Base-by-base conservation (phyloP, 1,140 invertebrate species). In the Cherax quadricarinatus region DNA sequence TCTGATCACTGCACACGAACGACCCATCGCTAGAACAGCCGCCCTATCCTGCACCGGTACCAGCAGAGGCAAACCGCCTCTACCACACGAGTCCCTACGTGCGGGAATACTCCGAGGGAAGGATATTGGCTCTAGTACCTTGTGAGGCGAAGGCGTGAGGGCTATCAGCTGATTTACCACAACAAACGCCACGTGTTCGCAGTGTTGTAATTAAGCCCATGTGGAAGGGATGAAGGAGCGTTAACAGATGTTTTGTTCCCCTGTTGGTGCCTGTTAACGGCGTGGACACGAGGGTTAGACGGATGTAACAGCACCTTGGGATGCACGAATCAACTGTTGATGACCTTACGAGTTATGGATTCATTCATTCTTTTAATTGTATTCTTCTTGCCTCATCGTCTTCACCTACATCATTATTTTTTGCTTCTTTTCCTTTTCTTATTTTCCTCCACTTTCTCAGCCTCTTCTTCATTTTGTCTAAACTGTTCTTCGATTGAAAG, bases 151-250 rank as follows among this genome's bases (percentile, higher is more conserved):
- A 70, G 60, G 41, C 70, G 83, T 48, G 62, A 10, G 5, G 4
- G 48, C 24, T 7, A 85, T 70, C 83, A 85, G 83, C 60, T 85
- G 83, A 85, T 85, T 85, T 49, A 66, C 62, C 83, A 85, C 62
- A 85, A 85, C 83, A 85, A 49, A 70, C 70, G 30, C 24, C 83
- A 85, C 83, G 83, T 85, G 83, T 18, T 60, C 53, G 10, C 21
- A 57, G 41, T 24, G 53, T n/a, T 84, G 57, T 84, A 84, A 84
- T 84, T 84, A 81, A 49, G 62, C 57, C 41, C 60, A 12, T 66
- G 62, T 12, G 18, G 62, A 66, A 21, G 62, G 53, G 53, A 41
- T 41, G 53, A 5, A 57, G 0, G 62, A 66, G 5, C 62, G 18
- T 18, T 0, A 18, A 66, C 62, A 66, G 62, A 16, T 66, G 62